These are phyloP conservation scores for Apaloderma vittatum DNA, from an alignment of 2,113 vertebrate genomes.

Conservation along the genomic window DNA sequence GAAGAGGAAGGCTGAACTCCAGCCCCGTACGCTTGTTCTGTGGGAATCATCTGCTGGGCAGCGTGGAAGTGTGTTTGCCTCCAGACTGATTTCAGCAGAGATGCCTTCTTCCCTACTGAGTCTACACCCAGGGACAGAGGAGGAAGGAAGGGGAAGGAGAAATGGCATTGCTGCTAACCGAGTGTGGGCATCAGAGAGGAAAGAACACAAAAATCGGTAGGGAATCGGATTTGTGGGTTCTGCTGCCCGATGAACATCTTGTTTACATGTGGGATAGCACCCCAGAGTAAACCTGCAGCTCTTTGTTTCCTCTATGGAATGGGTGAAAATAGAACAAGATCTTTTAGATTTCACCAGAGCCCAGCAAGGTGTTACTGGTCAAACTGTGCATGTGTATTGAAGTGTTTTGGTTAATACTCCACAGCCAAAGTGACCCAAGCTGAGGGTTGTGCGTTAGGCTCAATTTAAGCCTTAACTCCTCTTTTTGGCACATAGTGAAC, in stretches of 20 bases:
- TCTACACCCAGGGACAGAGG: background rate
- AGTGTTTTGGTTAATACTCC: background rate
- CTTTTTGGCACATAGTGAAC: background rate
- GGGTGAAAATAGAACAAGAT: background rate
- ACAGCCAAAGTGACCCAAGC: background rate
- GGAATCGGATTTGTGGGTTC: background rate
- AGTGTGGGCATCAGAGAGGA: background rate
- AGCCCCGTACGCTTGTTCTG: accelerated
- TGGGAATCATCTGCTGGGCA: background rate
- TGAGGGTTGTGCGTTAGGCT: background rate
- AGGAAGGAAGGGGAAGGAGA: background rate
- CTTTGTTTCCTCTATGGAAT: accelerated
- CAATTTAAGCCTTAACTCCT: background rate
- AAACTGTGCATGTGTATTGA: background rate
- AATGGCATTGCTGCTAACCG: background rate
- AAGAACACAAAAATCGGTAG: background rate
- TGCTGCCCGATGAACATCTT: background rate
- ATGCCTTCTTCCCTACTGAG: background rate
- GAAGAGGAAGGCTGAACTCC: background rate
- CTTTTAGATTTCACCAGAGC: background rate
- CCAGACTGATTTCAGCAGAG: background rate
- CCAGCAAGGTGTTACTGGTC: background rate
- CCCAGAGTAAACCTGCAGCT: background rate
- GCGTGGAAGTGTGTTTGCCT: background rate
- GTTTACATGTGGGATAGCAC: background rate